Percentiles rank a stretch among this genome's conserved stretches.
Conservation (phyloP, 2,113 vertebrate genomes). For the Mixornis gularis region DNA sequence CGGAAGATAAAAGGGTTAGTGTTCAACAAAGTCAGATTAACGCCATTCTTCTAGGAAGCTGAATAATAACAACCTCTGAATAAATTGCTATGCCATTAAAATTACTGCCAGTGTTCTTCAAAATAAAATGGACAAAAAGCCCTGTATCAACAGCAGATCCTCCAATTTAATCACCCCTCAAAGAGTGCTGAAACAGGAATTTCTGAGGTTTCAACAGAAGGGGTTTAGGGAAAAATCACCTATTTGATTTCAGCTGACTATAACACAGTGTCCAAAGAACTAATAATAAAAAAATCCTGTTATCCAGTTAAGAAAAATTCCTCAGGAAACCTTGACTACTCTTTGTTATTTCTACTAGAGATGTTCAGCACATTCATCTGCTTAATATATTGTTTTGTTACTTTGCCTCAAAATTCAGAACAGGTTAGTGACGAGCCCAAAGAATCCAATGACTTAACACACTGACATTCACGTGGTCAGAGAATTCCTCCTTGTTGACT, state of each 20-base stretch:
- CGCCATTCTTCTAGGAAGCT: background rate
- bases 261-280: background rate
- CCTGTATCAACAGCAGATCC: background rate
- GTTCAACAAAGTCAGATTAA: background rate
- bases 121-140: background rate
- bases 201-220: background rate
- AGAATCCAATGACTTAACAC: background rate
- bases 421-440: background rate
- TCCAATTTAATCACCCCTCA: background rate
- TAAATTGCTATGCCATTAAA: background rate
- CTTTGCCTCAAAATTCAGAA: background rate
- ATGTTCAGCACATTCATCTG: background rate
- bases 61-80: background rate
- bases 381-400: background rate
- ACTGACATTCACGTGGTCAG: background rate
- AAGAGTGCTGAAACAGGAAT: background rate
- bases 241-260: background rate
- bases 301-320: background rate
- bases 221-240: background rate
- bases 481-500: background rate
- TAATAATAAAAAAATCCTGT: background rate
- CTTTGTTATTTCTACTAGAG: background rate
- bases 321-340: background rate
- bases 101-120: background rate
- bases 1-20: background rate